These are phyloP conservation scores for Nixonia krombeini DNA, from an alignment of 1,140 invertebrate genomes.

Conservation along the genomic window DNA sequence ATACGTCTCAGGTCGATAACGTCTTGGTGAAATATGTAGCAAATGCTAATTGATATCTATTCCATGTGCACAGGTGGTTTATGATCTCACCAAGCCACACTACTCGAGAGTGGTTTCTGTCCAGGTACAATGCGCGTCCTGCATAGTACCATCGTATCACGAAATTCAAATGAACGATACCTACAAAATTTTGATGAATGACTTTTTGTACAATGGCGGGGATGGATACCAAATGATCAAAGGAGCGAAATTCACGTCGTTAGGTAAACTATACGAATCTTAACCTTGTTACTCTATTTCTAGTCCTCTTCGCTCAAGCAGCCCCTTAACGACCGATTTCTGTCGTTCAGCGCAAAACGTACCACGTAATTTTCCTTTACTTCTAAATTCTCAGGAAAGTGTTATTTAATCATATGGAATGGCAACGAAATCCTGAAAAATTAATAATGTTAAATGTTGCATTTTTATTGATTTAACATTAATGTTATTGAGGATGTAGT, in stretches of 20 bases:
- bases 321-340: too few relatives aligned
- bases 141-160: slow-evolving; percentile 69
- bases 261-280: too few relatives aligned
- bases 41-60: background rate
- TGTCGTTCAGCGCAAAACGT: too few relatives aligned
- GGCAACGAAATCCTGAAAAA: too few relatives aligned
- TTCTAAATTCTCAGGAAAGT: background rate
- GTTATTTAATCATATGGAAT: too few relatives aligned
- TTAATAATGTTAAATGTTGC: background rate
- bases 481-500: too few relatives aligned
- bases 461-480: background rate
- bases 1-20: too few relatives aligned
- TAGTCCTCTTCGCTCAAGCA: too few relatives aligned
- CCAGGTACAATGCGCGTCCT: slow-evolving; percentile 71
- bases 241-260: slow-evolving; percentile 18
- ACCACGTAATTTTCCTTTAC: background rate
- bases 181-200: slow-evolving; percentile 71
- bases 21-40: too few relatives aligned
- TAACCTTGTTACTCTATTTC: too few relatives aligned
- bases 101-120: slow-evolving; percentile 71
- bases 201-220: slow-evolving; percentile 72
- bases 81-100: slow-evolving; percentile 71
- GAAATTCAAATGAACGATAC: slow-evolving; percentile 52
- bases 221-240: slow-evolving; percentile 46
- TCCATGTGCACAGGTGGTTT: slow-evolving; percentile 66